Conservation (phyloP, 2,113 vertebrate species). For the Nasalis larvatus region DNA sequence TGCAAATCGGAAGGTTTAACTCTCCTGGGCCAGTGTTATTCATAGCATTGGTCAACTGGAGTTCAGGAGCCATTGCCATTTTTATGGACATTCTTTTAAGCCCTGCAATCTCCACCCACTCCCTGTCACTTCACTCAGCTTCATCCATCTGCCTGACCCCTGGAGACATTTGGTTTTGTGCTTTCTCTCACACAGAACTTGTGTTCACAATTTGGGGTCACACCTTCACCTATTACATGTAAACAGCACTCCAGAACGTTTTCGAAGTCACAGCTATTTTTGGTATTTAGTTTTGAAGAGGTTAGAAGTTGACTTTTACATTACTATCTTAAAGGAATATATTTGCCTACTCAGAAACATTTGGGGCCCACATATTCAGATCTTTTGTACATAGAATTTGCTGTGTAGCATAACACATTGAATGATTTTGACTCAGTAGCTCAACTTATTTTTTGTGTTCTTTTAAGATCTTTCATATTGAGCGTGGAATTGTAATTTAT, state of each 20-base stretch:
- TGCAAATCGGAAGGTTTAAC: not conserved
- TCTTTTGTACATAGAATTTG: not conserved
- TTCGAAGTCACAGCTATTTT: not conserved
- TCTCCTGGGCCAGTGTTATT: not conserved
- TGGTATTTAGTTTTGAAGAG: not conserved
- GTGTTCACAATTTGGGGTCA: not conserved
- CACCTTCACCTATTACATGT: not conserved
- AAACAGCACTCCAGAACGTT: not conserved
- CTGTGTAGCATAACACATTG: not conserved
- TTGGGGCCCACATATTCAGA: not conserved
- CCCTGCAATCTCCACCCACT: rapidly evolving
- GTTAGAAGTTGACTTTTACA: not conserved
- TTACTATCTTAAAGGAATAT: not conserved
- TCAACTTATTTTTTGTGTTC: not conserved
- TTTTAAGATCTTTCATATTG: not conserved
- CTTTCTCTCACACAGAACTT: not conserved
- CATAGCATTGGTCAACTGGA: not conserved
- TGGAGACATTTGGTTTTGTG: not conserved
- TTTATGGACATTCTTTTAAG: not conserved
- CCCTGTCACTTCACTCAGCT: not conserved
- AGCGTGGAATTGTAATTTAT: not conserved
- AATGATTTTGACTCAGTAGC: not conserved
- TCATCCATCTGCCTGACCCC: not conserved
- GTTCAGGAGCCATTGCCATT: not conserved
- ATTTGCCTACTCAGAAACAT: not conserved